Conservation (phyloP, 1,140 invertebrate genomes). For the Myzus persicae region DNA sequence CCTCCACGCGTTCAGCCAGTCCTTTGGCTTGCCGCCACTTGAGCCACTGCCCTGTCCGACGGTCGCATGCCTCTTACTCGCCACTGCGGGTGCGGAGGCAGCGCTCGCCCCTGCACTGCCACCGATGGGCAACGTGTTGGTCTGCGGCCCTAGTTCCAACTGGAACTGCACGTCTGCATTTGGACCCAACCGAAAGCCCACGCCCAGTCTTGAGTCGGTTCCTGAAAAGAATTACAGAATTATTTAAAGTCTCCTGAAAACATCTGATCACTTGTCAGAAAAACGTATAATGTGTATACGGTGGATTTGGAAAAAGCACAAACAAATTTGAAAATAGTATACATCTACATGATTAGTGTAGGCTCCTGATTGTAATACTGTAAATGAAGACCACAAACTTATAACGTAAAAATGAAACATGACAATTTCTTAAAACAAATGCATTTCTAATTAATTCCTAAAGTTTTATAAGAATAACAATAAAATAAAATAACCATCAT, state of each 20-base stretch:
- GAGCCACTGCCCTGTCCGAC: not conserved
- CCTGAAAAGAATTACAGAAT: conserved; percentile 68
- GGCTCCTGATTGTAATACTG: not conserved
- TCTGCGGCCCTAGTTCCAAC: conserved; percentile 79
- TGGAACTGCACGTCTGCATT: conserved; percentile 82
- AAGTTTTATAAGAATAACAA: too few species aligned
- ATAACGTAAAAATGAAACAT: too few species aligned
- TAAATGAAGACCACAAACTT: not conserved
- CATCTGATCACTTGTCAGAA: not conserved
- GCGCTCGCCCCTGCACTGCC: conserved; percentile 9
- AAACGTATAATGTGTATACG: not conserved
- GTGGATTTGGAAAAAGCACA: not conserved
- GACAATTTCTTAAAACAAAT: too few species aligned
- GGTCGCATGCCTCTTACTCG: conserved; percentile 23
- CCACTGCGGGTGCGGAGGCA: not conserved
- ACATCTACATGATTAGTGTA: too few species aligned
- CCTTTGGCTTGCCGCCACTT: not conserved
- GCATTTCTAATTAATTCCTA: too few species aligned
- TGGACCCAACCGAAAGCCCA: conserved; percentile 80
- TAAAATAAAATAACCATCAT: not conserved
- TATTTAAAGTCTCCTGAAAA: not conserved
- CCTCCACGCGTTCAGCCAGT: conserved; percentile 55
- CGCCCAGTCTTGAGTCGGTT: conserved; percentile 79
- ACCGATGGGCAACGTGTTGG: conserved; percentile 70
- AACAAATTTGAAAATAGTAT: too few species aligned